phyloP scores from a whole-genome alignment of 2,797 vertebrate species.

The Gobio occitaniae region DNA sequence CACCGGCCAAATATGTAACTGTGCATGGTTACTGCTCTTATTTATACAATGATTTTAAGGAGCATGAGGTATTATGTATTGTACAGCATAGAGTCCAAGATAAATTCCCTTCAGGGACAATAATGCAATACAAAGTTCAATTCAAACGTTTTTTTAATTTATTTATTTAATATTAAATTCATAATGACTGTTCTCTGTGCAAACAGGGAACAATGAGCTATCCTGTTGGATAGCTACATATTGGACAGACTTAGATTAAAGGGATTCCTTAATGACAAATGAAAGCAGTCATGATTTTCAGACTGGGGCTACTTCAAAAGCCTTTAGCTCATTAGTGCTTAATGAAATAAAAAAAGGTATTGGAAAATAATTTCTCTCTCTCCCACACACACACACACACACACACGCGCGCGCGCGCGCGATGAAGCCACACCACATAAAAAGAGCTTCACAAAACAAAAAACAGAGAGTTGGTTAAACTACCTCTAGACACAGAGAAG shows the following conservation, averaged over 20 bases:
- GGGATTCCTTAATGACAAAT: conserved; percentile 27
- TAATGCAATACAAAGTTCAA: not conserved
- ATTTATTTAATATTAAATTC: not conserved
- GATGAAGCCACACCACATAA: not conserved
- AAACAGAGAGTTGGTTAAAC: not conserved
- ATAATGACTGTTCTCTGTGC: not conserved
- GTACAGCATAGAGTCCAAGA: not conserved
- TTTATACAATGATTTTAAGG: not conserved
- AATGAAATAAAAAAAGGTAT: conserved; percentile 16
- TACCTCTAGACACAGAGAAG: not conserved
- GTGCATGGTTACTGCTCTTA: not conserved
- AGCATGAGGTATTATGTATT: not conserved
- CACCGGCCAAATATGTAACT: not conserved
- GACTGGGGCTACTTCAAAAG: conserved; percentile 15
- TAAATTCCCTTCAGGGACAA: not conserved
- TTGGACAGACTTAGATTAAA: conserved; percentile 14
- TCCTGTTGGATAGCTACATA: not conserved
- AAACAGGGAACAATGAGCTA: not conserved
- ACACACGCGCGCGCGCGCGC: no score
- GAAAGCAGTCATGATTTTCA: conserved; percentile 3
- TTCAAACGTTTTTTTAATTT: not conserved
- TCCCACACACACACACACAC: not conserved
- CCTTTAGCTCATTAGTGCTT: conserved; percentile 13
- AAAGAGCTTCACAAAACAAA: conserved; percentile 13
- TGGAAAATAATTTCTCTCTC: not conserved